These are phyloP conservation scores for Apamea sordens DNA, from an alignment of 2,888 invertebrate genomes.

Conservation along the genomic window DNA sequence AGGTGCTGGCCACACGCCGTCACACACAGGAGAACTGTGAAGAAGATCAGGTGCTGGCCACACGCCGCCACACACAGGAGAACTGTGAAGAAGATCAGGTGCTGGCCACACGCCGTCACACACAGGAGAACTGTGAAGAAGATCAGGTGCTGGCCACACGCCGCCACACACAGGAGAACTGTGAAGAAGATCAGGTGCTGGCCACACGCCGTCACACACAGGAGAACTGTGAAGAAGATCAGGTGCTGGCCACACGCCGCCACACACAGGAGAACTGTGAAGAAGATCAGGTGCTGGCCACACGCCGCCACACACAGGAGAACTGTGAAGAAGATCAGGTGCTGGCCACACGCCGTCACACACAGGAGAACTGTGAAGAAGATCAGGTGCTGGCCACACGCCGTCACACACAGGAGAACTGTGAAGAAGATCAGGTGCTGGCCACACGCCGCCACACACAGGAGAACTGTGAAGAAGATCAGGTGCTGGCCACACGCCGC, in stretches of 20 bases:
- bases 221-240: not conserved
- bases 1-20: not conserved
- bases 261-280: no score
- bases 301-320: no score
- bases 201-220: no score
- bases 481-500: not conserved
- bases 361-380: not conserved
- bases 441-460: no score
- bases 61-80: no score
- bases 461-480: not conserved
- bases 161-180: no score
- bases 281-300: not conserved
- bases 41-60: not conserved
- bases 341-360: no score
- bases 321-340: not conserved
- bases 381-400: not conserved
- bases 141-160: not conserved
- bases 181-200: not conserved
- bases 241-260: not conserved
- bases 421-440: not conserved
- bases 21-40: no score
- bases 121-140: not conserved
- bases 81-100: not conserved
- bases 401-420: no score
- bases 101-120: no score